These are phyloP conservation scores for Tenthredo distinguenda DNA, from an alignment of 2,888 invertebrate genomes.

Conservation along the genomic window DNA sequence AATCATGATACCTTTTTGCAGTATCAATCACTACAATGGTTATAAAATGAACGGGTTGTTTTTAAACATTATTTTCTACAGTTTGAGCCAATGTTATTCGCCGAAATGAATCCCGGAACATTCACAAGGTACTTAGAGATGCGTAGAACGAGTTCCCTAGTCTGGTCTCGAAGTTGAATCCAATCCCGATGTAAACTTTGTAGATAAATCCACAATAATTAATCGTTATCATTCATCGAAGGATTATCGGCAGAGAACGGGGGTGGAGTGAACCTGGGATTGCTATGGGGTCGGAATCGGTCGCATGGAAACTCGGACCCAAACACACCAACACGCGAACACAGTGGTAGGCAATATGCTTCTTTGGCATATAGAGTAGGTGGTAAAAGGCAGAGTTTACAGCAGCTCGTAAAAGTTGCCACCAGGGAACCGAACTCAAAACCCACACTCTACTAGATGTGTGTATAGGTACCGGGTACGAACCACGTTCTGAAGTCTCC, in stretches of 20 bases:
- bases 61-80: not conserved
- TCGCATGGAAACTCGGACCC: conserved; percentile 21
- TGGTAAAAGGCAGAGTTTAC: conserved; percentile 48
- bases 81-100: not conserved
- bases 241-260: conserved; percentile 19
- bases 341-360: conserved; percentile 44
- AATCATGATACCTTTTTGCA: not conserved
- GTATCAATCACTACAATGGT: not conserved
- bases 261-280: conserved; percentile 3
- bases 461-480: not conserved
- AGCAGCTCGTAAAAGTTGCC: conserved; percentile 49
- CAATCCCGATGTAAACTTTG: conserved; percentile 23
- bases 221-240: conserved; percentile 37
- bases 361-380: conserved; percentile 47
- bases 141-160: not conserved
- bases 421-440: conserved; percentile 44
- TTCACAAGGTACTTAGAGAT: not conserved
- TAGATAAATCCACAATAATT: conserved; percentile 23
- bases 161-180: conserved; percentile 19
- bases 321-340: conserved; percentile 11
- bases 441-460: conserved; percentile 23
- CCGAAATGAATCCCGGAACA: not conserved
- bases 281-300: not conserved
- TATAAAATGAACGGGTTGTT: not conserved
- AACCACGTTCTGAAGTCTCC: conserved; percentile 22